Conservation (phyloP, 2,113 vertebrate species). For the Melanostigma gelatinosum region DNA sequence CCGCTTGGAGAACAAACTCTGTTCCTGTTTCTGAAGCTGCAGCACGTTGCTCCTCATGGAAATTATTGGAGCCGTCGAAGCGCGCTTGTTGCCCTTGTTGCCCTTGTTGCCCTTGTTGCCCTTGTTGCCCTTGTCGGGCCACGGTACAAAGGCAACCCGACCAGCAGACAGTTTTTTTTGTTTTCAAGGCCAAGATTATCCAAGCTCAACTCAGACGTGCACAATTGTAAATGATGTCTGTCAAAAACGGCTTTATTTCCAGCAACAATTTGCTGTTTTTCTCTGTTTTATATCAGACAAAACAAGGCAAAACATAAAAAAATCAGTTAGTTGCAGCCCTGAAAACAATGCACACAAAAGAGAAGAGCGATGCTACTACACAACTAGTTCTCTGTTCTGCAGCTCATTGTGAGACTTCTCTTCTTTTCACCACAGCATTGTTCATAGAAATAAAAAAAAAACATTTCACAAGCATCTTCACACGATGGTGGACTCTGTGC, state of each 20-base stretch:
- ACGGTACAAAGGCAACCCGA: neutral
- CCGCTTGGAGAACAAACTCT: too few species aligned
- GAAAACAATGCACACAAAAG: neutral
- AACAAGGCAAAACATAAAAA: neutral
- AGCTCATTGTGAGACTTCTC: neutral
- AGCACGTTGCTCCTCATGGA: neutral
- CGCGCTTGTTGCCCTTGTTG: neutral
- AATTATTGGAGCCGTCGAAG: neutral
- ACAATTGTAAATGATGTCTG: neutral
- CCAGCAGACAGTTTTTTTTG: neutral
- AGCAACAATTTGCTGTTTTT: neutral
- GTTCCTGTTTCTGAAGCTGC: neutral
- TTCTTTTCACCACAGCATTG: neutral
- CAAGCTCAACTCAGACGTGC: neutral
- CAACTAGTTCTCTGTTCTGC: neutral
- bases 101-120: too few species aligned
- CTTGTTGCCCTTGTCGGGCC: neutral
- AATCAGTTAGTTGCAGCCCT: neutral
- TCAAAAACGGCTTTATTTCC: neutral
- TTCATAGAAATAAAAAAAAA: neutral
- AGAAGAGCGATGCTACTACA: neutral
- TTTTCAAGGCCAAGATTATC: neutral
- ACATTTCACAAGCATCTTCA: neutral
- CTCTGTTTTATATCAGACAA: neutral
- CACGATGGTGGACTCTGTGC: neutral